A percentile compares a stretch with the other conserved stretches of the same genome.
Conservation (phyloP, 2,888 invertebrate species). For the Fragum sueziense region DNA sequence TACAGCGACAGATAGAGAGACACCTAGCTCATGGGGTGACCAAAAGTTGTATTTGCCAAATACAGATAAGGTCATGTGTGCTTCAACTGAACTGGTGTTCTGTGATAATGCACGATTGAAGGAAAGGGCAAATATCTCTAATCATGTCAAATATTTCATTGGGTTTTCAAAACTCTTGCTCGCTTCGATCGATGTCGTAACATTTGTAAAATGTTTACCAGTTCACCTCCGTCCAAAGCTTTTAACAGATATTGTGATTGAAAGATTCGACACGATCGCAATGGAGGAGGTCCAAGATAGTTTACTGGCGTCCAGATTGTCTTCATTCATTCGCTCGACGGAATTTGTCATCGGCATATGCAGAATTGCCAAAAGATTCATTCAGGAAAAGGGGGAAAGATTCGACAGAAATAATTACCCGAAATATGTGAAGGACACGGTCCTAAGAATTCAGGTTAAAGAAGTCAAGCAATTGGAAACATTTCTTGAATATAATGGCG, state of each 20-base stretch:
- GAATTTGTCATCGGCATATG: neutral
- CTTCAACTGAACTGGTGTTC: conserved; percentile 11
- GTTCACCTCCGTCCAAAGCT: conserved; percentile 26
- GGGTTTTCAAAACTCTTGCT: conserved; percentile 33
- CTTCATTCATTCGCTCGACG: conserved; percentile 1
- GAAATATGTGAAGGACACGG: neutral
- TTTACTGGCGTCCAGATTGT: neutral
- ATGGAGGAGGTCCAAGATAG: conserved; percentile 4
- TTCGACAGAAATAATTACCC: neutral
- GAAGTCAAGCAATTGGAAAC: conserved; percentile 4
- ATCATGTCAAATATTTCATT: conserved; percentile 30
- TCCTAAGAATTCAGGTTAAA: neutral
- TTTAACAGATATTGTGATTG: conserved; percentile 27
- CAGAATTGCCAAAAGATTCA: neutral
- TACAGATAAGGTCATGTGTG: neutral
- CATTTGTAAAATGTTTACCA: conserved; percentile 24
- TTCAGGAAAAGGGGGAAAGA: neutral
- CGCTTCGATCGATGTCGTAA: neutral
- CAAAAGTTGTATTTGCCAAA: conserved; percentile 14
- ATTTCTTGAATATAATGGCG: neutral
- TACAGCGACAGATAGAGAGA: neutral
- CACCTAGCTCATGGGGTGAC: neutral
- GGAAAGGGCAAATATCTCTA: conserved; percentile 19
- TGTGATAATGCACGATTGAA: conserved; percentile 27
- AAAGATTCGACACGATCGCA: conserved; percentile 7